These are phyloP conservation scores for Mimachlamys varia DNA, from an alignment of 2,888 invertebrate species.

Conservation along the genomic window DNA sequence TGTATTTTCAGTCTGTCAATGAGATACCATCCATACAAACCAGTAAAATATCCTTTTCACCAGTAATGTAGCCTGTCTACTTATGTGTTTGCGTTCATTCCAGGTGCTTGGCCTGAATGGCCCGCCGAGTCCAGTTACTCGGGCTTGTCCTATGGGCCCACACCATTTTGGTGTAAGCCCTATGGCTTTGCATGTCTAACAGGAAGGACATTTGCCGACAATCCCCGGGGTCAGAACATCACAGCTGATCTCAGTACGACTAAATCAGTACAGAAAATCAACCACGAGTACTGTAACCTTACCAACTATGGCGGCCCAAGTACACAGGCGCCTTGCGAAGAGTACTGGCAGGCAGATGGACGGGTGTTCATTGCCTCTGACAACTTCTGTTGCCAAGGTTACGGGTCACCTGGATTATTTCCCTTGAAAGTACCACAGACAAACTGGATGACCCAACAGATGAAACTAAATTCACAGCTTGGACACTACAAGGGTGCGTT, in stretches of 20 bases:
- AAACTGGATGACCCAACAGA: slow-evolving; percentile 17
- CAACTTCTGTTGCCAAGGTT: slow-evolving; percentile 23
- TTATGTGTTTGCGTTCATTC: not conserved
- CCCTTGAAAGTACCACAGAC: slow-evolving; percentile 19
- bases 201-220: not conserved
- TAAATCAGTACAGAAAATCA: slow-evolving; percentile 6
- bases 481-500: not conserved
- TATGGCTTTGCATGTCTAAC: not conserved
- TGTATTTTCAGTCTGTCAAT: too few relatives aligned
- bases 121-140: not conserved
- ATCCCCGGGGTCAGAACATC: not conserved
- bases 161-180: slow-evolving; percentile 4
- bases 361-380: not conserved
- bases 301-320: not conserved
- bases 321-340: not conserved
- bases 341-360: slow-evolving; percentile 9
- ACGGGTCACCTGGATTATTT: not conserved
- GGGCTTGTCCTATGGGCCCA: not conserved
- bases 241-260: not conserved
- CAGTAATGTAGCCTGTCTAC: too few relatives aligned
- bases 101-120: slow-evolving; percentile 19
- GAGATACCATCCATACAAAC: too few relatives aligned
- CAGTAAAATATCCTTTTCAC: too few relatives aligned
- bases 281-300: not conserved
- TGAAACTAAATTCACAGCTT: not conserved